phyloP scores from a whole-genome alignment of 2,888 invertebrate genomes.

The Pristionchus arcanus region DNA sequence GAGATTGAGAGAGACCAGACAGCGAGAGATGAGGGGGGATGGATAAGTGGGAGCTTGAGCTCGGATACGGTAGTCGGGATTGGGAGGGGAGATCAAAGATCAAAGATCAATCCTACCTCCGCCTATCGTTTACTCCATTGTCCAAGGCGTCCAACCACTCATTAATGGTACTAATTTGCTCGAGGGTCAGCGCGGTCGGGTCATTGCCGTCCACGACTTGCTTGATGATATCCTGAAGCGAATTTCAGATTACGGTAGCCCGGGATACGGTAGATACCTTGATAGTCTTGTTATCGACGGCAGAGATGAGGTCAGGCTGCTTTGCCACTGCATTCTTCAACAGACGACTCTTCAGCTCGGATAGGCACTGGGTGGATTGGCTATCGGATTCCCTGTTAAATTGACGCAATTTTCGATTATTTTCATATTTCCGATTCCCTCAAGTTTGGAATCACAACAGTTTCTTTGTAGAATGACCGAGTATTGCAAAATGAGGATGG shows the following conservation, averaged over 20 bases:
- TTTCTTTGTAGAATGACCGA: neutral
- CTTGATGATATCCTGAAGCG: conserved; percentile 61
- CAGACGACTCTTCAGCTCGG: conserved; percentile 75
- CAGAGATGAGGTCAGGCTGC: conserved; percentile 73
- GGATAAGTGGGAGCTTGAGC: conserved; percentile 38
- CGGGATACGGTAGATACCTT: conserved; percentile 62
- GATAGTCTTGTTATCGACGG: conserved; percentile 73
- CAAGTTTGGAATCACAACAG: too few species aligned
- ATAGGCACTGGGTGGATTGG: conserved; percentile 72
- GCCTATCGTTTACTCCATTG: conserved; percentile 62
- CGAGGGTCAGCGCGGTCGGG: conserved; percentile 64
- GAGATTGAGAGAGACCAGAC: conserved; percentile 45
- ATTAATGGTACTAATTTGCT: conserved; percentile 76
- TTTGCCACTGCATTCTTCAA: conserved; percentile 75
- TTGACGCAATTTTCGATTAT: too few species aligned
- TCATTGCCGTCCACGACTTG: conserved; percentile 74
- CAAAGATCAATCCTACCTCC: conserved; percentile 62
- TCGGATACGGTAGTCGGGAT: conserved; percentile 16
- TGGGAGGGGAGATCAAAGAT: conserved; percentile 2
- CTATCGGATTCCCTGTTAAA: conserved; percentile 61
- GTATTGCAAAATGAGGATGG: neutral
- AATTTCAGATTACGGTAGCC: neutral
- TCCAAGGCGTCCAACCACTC: conserved; percentile 77
- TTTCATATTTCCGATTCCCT: too few species aligned
- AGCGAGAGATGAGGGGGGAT: conserved; percentile 12